These are phyloP conservation scores for Seira sanloemensis DNA, from an alignment of 2,888 invertebrate species.

Conservation along the genomic window DNA sequence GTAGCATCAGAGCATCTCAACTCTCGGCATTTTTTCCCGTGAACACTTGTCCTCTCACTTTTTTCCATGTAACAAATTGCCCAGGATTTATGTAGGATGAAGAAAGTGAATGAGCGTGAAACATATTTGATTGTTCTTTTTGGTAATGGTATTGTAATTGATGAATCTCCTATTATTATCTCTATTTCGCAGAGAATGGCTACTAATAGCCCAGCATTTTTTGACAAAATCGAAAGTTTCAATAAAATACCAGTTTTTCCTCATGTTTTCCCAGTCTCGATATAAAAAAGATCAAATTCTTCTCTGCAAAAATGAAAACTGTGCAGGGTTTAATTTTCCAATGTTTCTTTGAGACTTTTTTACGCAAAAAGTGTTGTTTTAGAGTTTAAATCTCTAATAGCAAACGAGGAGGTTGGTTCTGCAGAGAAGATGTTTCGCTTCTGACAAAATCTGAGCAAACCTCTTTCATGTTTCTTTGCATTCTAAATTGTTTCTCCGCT, in stretches of 20 bases:
- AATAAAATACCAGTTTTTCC: conserved; percentile 53
- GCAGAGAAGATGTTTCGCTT: too few species aligned
- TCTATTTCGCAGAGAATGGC: background rate
- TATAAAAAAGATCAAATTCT: too few species aligned
- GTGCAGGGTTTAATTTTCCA: too few species aligned
- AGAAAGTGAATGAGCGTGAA: background rate
- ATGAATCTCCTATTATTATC: background rate
- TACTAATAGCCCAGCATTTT: background rate
- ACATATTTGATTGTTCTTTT: background rate
- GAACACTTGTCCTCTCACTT: background rate
- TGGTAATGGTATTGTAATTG: background rate
- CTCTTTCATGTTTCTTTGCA: conserved; percentile 35
- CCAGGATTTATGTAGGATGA: conserved; percentile 41
- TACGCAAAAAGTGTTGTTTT: too few species aligned
- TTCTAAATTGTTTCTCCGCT: background rate
- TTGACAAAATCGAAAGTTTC: conserved; percentile 19
- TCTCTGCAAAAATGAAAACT: too few species aligned
- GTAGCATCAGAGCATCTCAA: background rate
- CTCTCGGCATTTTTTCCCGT: background rate
- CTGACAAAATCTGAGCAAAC: too few species aligned
- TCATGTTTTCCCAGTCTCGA: too few species aligned
- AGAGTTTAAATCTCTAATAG: too few species aligned
- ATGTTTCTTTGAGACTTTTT: too few species aligned
- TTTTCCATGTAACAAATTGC: conserved; percentile 37
- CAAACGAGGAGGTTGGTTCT: too few species aligned